Base-by-base conservation (phyloP, 2,113 vertebrate genomes). In the Turdus rufiventris region DNA sequence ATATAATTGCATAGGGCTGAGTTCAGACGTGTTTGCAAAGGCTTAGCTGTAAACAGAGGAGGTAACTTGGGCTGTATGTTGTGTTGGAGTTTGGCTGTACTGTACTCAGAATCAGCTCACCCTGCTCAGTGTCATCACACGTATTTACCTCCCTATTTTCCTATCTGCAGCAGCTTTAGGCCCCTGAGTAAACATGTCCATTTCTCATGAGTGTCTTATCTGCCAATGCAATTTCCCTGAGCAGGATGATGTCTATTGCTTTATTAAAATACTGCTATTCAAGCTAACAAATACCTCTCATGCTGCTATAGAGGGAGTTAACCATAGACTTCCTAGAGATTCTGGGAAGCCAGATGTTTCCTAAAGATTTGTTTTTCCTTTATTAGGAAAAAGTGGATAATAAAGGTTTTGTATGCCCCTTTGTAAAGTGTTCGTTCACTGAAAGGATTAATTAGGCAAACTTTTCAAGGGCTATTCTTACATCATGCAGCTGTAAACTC, bases 321-420 rank as follows among this genome's bases (percentile, higher is more conserved):
- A 96, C 89, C 90, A 50, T 88, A 89, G 84, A 82, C 95, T 96
- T 97, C 95, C 88, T 96, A 77, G 77, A 96, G 90, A 66, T 90
- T 96, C 72, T 68, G 83, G 94, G 79, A 97, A 88, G 75, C 76
- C 96, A 97, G 95, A 95, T 98, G 89, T 97, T 97, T 98, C 95
- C 95, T 97, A 96, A 91, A 53, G 66, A 96, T 93, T 93, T 94
- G 62, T 0, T 67, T 92, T 91, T 95, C 77, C 63, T 85, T 70
- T 92, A 77, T 84, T 65, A 84, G 93, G 29, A 53, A 66, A 94
- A 63, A 94, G 79, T 61, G 60, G 62, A 56, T 70, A 51, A 77
- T 94, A 93, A 67, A 91, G 14, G 62, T 65, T 91, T 94, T 85
- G n/a, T 54, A 77, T 91, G 84, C 31, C 65, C 74, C 83, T 91